Conservation (phyloP, 2,888 invertebrate genomes). For the Proisotoma minuta region DNA sequence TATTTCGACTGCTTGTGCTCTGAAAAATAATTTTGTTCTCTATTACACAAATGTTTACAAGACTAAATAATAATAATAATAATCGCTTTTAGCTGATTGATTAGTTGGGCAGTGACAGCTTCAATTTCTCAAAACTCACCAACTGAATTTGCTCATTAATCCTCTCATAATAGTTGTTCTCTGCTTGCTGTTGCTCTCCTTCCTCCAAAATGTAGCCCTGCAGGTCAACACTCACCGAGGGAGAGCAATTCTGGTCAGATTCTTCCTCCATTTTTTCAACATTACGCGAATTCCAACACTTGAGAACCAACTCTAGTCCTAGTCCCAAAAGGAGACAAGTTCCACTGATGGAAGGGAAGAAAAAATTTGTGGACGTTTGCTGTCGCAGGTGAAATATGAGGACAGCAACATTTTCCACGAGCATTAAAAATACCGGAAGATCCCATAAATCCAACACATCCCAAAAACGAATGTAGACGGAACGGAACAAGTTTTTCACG, state of each 20-base stretch:
- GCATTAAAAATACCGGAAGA: slow-evolving; percentile 38
- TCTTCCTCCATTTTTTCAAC: too few species aligned
- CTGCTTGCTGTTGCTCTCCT: too few species aligned
- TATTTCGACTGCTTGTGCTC: slow-evolving; percentile 46
- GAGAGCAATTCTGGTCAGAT: too few species aligned
- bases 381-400: slow-evolving; percentile 29
- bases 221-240: too few species aligned
- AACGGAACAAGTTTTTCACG: slow-evolving; percentile 12
- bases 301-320: background rate
- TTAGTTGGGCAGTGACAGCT: slow-evolving; percentile 1
- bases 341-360: slow-evolving; percentile 31
- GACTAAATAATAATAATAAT: too few species aligned
- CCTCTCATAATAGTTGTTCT: slow-evolving; percentile 37
- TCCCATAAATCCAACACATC: slow-evolving; percentile 35
- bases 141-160: slow-evolving; percentile 29
- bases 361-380: slow-evolving; percentile 10
- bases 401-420: slow-evolving; percentile 39
- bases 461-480: slow-evolving; percentile 45
- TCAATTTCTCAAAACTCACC: slow-evolving; percentile 11
- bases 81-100: background rate
- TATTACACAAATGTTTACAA: background rate
- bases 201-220: too few species aligned
- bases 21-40: background rate
- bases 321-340: slow-evolving; percentile 39
- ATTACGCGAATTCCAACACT: slow-evolving; percentile 9